Conservation (phyloP, 2,888 invertebrate species). For the Siphlonurus alternatus region DNA sequence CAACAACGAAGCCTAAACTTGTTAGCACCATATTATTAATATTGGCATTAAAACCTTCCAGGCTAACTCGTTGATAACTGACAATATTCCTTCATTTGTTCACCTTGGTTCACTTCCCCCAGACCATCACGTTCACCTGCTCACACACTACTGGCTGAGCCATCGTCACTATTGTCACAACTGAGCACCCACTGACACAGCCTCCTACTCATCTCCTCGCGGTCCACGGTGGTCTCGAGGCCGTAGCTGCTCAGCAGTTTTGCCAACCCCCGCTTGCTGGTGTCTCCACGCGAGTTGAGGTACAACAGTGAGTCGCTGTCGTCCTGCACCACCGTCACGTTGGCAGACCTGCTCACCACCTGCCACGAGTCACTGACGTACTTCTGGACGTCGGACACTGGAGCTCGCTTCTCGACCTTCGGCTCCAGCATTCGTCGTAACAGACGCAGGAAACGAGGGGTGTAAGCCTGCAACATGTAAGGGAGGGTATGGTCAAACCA, state of each 20-base stretch:
- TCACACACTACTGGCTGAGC: neutral
- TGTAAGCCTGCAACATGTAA: constrained; percentile 37
- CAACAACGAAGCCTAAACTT: too few relatives aligned
- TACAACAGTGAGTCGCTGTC: neutral
- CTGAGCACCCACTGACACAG: constrained; percentile 50
- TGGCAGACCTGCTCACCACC: neutral
- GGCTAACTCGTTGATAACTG: too few relatives aligned
- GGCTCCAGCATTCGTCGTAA: constrained; percentile 53
- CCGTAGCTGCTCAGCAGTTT: constrained; percentile 40
- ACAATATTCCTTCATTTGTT: too few relatives aligned
- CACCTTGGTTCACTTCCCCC: too few relatives aligned
- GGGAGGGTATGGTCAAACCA: too few relatives aligned
- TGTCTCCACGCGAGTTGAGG: neutral
- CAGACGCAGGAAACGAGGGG: constrained; percentile 47
- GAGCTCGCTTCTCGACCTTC: constrained; percentile 44
- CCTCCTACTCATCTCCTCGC: constrained; percentile 38
- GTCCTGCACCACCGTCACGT: neutral
- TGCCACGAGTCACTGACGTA: constrained; percentile 44
- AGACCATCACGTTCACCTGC: too few relatives aligned
- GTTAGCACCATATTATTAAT: too few relatives aligned
- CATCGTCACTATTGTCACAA: constrained; percentile 25
- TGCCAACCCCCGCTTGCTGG: constrained; percentile 20
- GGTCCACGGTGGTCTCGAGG: constrained; percentile 44
- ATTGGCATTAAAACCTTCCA: too few relatives aligned
- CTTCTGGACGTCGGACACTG: constrained; percentile 38